Conservation (phyloP, 2,888 invertebrate genomes). For the Heliothis peltigera region DNA sequence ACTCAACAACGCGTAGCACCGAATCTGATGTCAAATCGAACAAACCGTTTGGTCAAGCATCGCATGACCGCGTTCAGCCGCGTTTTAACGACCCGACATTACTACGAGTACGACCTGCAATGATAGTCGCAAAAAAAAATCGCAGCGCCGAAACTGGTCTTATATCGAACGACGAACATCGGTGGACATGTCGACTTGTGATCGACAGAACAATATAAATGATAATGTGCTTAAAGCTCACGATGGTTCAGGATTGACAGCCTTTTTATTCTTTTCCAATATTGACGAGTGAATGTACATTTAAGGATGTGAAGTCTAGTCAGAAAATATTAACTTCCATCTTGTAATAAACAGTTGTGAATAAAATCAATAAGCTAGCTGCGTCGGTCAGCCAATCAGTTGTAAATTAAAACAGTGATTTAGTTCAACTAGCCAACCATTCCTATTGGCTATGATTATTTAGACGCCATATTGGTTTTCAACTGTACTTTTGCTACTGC, state of each 20-base stretch:
- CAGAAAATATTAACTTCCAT: constrained; percentile 2
- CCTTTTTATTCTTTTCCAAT: constrained; percentile 45
- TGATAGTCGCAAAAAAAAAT: constrained; percentile 82
- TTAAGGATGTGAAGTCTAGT: neutral
- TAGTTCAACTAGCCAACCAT: constrained; percentile 28
- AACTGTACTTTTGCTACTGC: neutral
- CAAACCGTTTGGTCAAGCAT: constrained; percentile 86
- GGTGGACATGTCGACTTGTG: constrained; percentile 27
- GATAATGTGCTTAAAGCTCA: constrained; percentile 25
- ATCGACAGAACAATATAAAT: constrained; percentile 44
- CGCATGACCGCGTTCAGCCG: constrained; percentile 79
- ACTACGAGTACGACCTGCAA: constrained; percentile 84
- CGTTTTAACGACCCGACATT: constrained; percentile 75
- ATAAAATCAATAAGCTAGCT: constrained; percentile 27
- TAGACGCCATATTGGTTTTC: constrained; percentile 32
- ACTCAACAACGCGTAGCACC: constrained; percentile 64
- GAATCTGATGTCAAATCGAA: constrained; percentile 75
- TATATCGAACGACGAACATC: constrained; percentile 52
- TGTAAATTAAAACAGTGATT: constrained; percentile 45
- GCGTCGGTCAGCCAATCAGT: constrained; percentile 9
- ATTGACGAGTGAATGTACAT: neutral
- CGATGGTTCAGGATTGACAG: constrained; percentile 32
- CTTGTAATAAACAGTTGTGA: neutral
- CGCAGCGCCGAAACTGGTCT: constrained; percentile 65
- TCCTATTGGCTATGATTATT: constrained; percentile 36